Percentiles rank a stretch among this genome's conserved stretches.
These are phyloP conservation scores for Globia sparganii DNA, from an alignment of 2,888 invertebrate genomes.

Conservation along the genomic window DNA sequence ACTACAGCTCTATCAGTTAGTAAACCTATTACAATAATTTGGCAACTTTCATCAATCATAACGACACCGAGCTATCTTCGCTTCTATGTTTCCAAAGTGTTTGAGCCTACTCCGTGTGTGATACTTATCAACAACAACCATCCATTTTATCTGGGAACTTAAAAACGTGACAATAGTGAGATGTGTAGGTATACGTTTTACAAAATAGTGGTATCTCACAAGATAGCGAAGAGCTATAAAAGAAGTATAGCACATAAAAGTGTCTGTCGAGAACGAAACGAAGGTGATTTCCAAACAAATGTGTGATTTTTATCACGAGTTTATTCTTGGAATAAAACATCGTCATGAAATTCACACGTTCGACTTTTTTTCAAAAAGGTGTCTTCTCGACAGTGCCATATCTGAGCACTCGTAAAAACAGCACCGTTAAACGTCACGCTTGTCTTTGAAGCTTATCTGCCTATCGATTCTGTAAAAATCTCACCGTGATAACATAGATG, in stretches of 20 bases:
- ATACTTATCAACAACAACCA: background rate
- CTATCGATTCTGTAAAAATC: too few relatives aligned
- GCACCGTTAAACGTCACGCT: background rate
- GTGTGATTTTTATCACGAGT: slow-evolving; percentile 40
- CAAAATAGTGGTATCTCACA: background rate
- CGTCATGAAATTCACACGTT: slow-evolving; percentile 9
- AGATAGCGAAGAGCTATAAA: slow-evolving; percentile 23
- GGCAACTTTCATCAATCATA: background rate
- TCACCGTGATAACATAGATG: too few relatives aligned
- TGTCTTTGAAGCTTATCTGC: background rate
- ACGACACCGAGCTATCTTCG: background rate
- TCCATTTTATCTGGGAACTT: background rate
- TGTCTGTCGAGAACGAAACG: slow-evolving; percentile 30
- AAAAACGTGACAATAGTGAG: background rate
- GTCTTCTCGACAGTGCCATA: background rate
- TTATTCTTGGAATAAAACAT: slow-evolving; percentile 45
- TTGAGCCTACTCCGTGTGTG: background rate
- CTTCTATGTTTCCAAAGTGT: background rate
- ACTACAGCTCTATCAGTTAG: too few relatives aligned
- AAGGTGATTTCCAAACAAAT: slow-evolving; percentile 43
- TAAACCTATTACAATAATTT: background rate
- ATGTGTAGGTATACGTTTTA: background rate
- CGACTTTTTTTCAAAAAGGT: slow-evolving; percentile 12
- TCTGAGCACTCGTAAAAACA: background rate
- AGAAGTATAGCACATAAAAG: slow-evolving; percentile 30